A percentile compares a stretch with the other conserved stretches of the same genome.
Conservation (phyloP, 2,888 invertebrate species). For the Agonum fuliginosum region DNA sequence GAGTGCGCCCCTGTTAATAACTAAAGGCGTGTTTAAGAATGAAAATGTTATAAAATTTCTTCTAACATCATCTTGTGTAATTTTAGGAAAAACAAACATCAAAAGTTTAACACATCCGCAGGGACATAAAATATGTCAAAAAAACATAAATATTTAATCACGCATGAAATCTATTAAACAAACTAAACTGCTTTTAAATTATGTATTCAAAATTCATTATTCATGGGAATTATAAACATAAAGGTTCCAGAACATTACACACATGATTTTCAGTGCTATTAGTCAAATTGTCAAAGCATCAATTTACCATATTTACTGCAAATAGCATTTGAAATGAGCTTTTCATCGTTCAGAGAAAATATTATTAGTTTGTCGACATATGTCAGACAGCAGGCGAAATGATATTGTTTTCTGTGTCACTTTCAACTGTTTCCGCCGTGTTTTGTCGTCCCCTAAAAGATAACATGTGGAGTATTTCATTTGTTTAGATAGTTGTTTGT, state of each 20-base stretch:
- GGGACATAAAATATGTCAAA: no score
- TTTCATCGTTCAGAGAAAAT: background rate
- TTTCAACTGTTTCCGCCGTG: slow-evolving; percentile 24
- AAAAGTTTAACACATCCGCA: no score
- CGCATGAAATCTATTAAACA: slow-evolving; percentile 6
- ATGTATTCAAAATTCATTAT: slow-evolving; percentile 28
- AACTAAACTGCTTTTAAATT: slow-evolving; percentile 6
- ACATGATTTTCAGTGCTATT: background rate
- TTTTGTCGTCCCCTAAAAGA: slow-evolving; percentile 30
- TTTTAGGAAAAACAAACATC: no score
- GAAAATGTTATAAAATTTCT: no score
- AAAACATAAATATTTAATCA: slow-evolving; percentile 6
- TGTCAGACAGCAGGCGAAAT: background rate
- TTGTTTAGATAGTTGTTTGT: slow-evolving; percentile 34
- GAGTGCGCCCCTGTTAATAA: no score
- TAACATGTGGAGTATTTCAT: slow-evolving; percentile 11
- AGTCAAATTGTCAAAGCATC: background rate
- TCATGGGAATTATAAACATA: slow-evolving; percentile 6
- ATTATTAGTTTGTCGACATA: slow-evolving; percentile 4
- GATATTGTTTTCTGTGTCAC: background rate
- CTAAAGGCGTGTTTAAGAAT: no score
- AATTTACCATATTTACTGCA: background rate
- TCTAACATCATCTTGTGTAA: no score
- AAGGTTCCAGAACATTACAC: background rate
- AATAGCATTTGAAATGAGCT: background rate